phyloP scores from a whole-genome alignment of 2,888 invertebrate genomes.

The Phania funesta region DNA sequence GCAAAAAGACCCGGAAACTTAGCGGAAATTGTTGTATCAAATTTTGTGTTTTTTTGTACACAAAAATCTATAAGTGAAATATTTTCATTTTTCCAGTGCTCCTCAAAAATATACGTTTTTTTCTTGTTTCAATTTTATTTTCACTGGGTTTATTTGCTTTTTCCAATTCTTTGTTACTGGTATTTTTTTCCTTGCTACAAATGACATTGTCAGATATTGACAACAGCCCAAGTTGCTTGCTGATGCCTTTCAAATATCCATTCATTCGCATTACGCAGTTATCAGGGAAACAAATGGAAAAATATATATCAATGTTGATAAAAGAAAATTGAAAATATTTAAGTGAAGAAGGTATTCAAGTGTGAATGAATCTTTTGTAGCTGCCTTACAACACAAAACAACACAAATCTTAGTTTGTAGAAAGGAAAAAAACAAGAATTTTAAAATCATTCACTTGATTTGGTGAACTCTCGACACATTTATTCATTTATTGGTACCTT shows the following conservation, averaged over 20 bases:
- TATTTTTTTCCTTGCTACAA: slow-evolving; percentile 29
- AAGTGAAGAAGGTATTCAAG: slow-evolving; percentile 47
- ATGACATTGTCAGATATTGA: slow-evolving; percentile 30
- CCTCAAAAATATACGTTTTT: slow-evolving; percentile 26
- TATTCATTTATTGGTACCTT: background rate
- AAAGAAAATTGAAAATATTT: slow-evolving; percentile 34
- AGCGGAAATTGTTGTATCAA: slow-evolving; percentile 33
- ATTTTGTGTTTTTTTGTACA: background rate
- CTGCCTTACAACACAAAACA: background rate
- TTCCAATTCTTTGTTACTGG: background rate
- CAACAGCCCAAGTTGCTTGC: slow-evolving; percentile 38
- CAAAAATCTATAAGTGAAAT: slow-evolving; percentile 49
- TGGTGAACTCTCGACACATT: slow-evolving; percentile 37
- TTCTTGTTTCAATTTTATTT: slow-evolving; percentile 14
- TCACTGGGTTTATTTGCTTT: slow-evolving; percentile 15
- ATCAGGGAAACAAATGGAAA: background rate
- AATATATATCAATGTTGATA: slow-evolving; percentile 13
- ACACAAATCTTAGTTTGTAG: background rate
- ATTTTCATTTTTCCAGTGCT: slow-evolving; percentile 38
- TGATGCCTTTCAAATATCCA: slow-evolving; percentile 7
- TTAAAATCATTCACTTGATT: slow-evolving; percentile 43
- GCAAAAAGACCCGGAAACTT: slow-evolving; percentile 4
- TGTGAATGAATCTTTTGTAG: slow-evolving; percentile 57
- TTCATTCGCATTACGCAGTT: slow-evolving; percentile 37
- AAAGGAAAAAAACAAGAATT: background rate